phyloP scores from a whole-genome alignment of 2,797 vertebrate species.

The Podarcis lilfordi region DNA sequence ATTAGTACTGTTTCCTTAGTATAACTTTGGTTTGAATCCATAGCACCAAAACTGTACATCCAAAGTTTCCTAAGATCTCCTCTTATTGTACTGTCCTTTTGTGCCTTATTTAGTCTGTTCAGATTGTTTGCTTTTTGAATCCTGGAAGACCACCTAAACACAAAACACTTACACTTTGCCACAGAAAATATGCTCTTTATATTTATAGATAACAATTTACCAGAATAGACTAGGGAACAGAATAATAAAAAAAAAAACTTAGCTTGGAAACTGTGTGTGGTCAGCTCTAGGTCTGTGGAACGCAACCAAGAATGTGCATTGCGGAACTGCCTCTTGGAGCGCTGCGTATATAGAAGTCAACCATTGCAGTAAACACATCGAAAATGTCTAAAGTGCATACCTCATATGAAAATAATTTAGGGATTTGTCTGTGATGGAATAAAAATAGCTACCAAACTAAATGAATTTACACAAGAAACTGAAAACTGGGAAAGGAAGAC shows the following conservation, averaged over 20 bases:
- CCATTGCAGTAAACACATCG: constrained; percentile 17
- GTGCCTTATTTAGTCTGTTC: neutral
- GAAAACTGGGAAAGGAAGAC: neutral
- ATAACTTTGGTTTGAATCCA: neutral
- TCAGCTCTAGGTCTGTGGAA: constrained; percentile 24
- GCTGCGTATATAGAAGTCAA: neutral
- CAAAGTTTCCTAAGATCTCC: neutral
- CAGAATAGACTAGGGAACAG: neutral
- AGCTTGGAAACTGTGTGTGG: neutral
- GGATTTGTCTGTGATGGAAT: constrained; percentile 10
- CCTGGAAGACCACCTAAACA: constrained; percentile 2
- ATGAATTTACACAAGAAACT: neutral
- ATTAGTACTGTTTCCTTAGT: neutral
- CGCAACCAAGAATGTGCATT: neutral
- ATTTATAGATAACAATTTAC: constrained; percentile 41
- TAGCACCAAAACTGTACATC: neutral
- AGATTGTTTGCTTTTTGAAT: neutral
- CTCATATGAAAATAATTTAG: constrained; percentile 11
- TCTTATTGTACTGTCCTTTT: neutral
- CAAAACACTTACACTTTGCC: constrained; percentile 27
- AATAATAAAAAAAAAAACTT: neutral
- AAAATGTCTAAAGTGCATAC: neutral
- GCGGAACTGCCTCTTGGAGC: neutral
- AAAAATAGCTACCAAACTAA: neutral
- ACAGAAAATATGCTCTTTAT: constrained; percentile 21